These are phyloP conservation scores for Cremastinae sp. DNA, from an alignment of 2,888 invertebrate genomes.

Conservation along the genomic window DNA sequence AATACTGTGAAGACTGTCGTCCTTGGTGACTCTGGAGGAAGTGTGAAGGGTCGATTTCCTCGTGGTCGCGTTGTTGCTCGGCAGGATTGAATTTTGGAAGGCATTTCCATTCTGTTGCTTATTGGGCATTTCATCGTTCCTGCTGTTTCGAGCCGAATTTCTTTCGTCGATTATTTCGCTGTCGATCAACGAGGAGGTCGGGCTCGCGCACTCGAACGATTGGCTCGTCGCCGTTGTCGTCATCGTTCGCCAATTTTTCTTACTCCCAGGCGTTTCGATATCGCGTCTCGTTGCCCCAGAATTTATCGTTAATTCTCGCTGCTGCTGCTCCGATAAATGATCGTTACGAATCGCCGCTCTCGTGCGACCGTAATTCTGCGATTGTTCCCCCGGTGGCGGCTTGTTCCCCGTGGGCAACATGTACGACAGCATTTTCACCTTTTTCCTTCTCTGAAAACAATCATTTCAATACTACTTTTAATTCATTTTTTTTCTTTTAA, in stretches of 20 bases:
- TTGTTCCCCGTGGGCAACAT: constrained; percentile 91
- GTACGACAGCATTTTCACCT: constrained; percentile 86
- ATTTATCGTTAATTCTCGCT: constrained; percentile 58
- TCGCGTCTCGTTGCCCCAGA: constrained; percentile 40
- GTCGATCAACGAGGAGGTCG: constrained; percentile 57
- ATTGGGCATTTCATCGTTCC: constrained; percentile 72
- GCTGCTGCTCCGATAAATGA: constrained; percentile 57
- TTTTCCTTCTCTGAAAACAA: constrained; percentile 60
- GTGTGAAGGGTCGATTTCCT: constrained; percentile 75
- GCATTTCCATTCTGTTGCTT: constrained; percentile 76
- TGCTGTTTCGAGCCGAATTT: constrained; percentile 61
- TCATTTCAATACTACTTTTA: background rate
- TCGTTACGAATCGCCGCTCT: constrained; percentile 62
- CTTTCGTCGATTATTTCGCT: constrained; percentile 51
- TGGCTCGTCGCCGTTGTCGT: constrained; percentile 60
- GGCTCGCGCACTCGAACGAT: constrained; percentile 41
- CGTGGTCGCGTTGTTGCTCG: constrained; percentile 42
- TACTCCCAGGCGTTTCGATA: constrained; percentile 65
- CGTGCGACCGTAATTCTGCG: constrained; percentile 63
- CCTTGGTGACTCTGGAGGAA: constrained; percentile 81
- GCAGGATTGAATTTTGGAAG: constrained; percentile 27
- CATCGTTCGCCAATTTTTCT: constrained; percentile 64
- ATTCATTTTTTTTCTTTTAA: background rate
- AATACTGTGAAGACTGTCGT: constrained; percentile 88
- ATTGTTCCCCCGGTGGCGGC: constrained; percentile 83